A percentile compares a stretch with the other conserved stretches of the same genome.
Conservation (phyloP, 2,797 vertebrate species). For the Hylomyscus alleni region DNA sequence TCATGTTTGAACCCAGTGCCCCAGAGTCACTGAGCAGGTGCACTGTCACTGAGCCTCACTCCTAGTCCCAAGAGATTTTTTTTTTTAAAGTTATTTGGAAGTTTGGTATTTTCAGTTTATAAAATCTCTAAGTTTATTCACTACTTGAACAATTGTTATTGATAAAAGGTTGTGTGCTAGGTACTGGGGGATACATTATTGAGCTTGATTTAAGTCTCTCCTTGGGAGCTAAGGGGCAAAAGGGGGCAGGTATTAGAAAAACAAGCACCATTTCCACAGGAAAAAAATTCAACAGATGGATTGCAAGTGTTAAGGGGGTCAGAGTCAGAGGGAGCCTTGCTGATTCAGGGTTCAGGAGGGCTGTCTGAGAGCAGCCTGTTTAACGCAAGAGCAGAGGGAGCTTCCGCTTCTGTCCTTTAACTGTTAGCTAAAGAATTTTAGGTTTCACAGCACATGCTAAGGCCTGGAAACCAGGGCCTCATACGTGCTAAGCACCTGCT, state of each 20-base stretch:
- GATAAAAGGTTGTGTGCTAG: not conserved
- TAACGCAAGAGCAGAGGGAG: not conserved
- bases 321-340: not conserved
- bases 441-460: not conserved
- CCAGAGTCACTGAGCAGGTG: not conserved
- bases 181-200: not conserved
- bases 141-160: constrained; percentile 10
- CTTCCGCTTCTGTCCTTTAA: not conserved
- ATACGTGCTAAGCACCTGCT: not conserved
- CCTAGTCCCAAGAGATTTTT: not conserved
- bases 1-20: not conserved
- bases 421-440: not conserved
- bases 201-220: not conserved
- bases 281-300: not conserved
- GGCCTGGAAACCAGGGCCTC: not conserved
- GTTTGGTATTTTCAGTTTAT: not conserved
- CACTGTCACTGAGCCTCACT: not conserved
- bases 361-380: not conserved
- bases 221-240: not conserved
- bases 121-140: constrained; percentile 36
- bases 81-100: not conserved
- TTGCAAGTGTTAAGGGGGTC: not conserved
- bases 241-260: not conserved
- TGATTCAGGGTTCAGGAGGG: not conserved
- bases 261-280: not conserved